These are phyloP conservation scores for Carpatolechia fugitivella DNA, from an alignment of 2,888 invertebrate species.

Conservation along the genomic window DNA sequence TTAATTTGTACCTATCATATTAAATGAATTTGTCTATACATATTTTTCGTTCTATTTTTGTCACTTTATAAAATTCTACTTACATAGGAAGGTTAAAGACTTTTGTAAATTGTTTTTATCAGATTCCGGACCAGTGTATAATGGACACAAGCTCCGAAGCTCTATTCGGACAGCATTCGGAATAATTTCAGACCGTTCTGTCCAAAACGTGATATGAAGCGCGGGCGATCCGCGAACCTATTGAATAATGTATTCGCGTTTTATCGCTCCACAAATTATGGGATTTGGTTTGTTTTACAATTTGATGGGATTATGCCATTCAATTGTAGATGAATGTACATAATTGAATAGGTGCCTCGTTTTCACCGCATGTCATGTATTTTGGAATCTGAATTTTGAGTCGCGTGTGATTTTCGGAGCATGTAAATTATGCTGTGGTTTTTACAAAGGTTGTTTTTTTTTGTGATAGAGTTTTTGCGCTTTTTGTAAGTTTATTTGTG, in stretches of 20 bases:
- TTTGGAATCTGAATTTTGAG: neutral
- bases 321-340: neutral
- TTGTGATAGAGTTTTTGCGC: too few species aligned
- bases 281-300: neutral
- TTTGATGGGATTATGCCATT: neutral
- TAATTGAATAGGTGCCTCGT: neutral
- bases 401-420: neutral
- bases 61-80: too few species aligned
- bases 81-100: too few species aligned
- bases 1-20: too few species aligned
- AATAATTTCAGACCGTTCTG: neutral
- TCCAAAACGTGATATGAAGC: neutral
- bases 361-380: neutral
- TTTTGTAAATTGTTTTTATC: too few species aligned
- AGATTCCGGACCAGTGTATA: neutral
- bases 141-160: neutral
- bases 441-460: too few species aligned
- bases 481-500: too few species aligned
- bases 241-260: conserved; percentile 7
- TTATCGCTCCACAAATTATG: conserved; percentile 1
- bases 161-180: neutral
- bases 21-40: too few species aligned
- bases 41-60: too few species aligned
- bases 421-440: too few species aligned
- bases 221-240: neutral